Percentiles rank a stretch among this genome's conserved stretches.
These are phyloP conservation scores for Tenthredo scrophulariae DNA, from an alignment of 2,888 invertebrate genomes.

Conservation along the genomic window DNA sequence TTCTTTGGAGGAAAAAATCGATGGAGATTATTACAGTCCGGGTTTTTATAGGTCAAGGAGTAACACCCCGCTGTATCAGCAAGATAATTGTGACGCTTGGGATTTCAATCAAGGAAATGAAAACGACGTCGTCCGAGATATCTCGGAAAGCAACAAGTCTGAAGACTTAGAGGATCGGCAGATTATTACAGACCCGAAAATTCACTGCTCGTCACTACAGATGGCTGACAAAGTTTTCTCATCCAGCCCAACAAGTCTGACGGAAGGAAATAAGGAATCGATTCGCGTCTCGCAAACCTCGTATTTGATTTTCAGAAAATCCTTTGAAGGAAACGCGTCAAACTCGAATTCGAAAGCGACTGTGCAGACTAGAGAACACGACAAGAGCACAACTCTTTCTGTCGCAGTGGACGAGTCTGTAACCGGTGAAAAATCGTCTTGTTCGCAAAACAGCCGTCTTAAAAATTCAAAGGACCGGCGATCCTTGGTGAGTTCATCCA, in stretches of 20 bases:
- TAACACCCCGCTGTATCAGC: neutral
- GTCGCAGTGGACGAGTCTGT: neutral
- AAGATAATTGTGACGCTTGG: neutral
- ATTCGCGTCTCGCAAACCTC: neutral
- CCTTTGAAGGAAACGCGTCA: neutral
- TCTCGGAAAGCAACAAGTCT: neutral
- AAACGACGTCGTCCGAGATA: neutral
- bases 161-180: neutral
- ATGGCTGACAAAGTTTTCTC: neutral
- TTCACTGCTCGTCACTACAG: neutral
- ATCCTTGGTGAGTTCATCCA: constrained; percentile 24
- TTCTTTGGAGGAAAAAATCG: neutral
- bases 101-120: constrained; percentile 2
- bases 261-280: neutral
- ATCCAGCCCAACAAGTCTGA: neutral
- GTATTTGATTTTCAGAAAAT: neutral
- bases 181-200: neutral
- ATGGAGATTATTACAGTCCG: neutral
- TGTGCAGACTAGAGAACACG: neutral
- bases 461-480: neutral
- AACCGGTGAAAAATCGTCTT: neutral
- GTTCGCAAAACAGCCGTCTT: neutral
- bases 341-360: neutral
- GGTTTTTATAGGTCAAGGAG: neutral
- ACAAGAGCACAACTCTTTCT: neutral